These are phyloP conservation scores for Eumacrocentrus americanus DNA, from an alignment of 2,888 invertebrate species.

Conservation along the genomic window DNA sequence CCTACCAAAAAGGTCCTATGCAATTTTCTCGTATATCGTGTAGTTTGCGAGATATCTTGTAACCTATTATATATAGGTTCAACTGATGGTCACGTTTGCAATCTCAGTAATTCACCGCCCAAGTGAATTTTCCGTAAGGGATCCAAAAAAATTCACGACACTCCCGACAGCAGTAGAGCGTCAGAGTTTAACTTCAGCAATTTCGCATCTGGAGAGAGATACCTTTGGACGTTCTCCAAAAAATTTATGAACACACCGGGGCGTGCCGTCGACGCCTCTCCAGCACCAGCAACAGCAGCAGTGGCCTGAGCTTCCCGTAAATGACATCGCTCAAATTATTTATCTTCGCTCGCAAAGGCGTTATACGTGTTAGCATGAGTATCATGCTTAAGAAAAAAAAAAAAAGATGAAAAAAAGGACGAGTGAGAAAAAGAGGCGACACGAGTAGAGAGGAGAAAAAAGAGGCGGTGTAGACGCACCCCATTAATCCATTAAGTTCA, in stretches of 20 bases:
- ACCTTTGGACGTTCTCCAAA: conserved; percentile 25
- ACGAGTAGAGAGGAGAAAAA: neutral
- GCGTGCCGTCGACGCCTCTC: conserved; percentile 17
- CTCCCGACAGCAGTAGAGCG: conserved; percentile 18
- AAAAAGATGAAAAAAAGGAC: neutral
- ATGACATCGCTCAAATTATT: conserved; percentile 25
- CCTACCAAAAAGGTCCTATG: too few relatives aligned
- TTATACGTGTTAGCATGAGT: neutral
- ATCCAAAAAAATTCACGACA: neutral
- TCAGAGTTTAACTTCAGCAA: neutral
- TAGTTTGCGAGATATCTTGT: too few relatives aligned
- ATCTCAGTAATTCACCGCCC: conserved; percentile 10
- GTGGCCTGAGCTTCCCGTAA: conserved; percentile 2
- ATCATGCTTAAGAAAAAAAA: neutral
- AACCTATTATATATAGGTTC: neutral
- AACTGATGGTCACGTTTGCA: conserved; percentile 10
- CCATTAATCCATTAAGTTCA: conserved; percentile 19
- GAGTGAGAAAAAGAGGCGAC: neutral
- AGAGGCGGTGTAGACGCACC: neutral
- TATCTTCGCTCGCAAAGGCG: neutral
- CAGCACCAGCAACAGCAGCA: neutral
- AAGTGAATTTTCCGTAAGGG: neutral
- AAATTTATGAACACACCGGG: conserved; percentile 26
- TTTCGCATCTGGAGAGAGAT: conserved; percentile 18
- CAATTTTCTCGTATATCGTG: too few relatives aligned